phyloP scores from a whole-genome alignment of 2,113 vertebrate genomes.

The Micronycteris hirsuta region DNA sequence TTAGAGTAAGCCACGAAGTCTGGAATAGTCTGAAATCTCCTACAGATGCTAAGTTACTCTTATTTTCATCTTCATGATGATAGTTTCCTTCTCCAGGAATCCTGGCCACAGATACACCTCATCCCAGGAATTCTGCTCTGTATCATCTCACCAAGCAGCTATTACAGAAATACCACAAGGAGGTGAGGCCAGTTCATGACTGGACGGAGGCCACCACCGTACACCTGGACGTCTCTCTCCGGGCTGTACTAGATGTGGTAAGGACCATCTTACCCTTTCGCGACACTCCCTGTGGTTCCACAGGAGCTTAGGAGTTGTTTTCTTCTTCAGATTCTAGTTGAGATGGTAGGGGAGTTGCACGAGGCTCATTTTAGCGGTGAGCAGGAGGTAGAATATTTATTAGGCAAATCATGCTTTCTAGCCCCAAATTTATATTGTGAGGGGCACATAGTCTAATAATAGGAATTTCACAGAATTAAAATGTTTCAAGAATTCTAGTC shows the following conservation, averaged over 20 bases:
- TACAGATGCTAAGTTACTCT: background rate
- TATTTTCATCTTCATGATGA: background rate
- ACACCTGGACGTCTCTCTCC: constrained; percentile 85
- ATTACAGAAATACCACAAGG: constrained; percentile 83
- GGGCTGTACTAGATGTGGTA: constrained; percentile 89
- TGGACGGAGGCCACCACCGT: constrained; percentile 83
- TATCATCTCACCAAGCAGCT: constrained; percentile 85
- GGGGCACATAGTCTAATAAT: background rate
- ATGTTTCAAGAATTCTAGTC: background rate
- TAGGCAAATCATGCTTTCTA: background rate
- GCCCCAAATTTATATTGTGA: background rate
- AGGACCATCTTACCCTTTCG: background rate
- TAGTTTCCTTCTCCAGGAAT: constrained; percentile 53
- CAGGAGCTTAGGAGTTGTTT: background rate
- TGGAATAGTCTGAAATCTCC: background rate
- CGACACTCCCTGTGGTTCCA: background rate
- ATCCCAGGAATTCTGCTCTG: constrained; percentile 80
- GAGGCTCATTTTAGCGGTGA: background rate
- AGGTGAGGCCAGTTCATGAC: constrained; percentile 86
- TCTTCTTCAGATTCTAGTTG: background rate
- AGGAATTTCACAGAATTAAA: background rate
- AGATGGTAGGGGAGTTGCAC: background rate
- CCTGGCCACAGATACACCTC: constrained; percentile 69
- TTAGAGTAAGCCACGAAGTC: background rate
- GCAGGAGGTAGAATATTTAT: background rate